phyloP scores from a whole-genome alignment of 2,797 vertebrate species.

The Coranthus polyacanthus region DNA sequence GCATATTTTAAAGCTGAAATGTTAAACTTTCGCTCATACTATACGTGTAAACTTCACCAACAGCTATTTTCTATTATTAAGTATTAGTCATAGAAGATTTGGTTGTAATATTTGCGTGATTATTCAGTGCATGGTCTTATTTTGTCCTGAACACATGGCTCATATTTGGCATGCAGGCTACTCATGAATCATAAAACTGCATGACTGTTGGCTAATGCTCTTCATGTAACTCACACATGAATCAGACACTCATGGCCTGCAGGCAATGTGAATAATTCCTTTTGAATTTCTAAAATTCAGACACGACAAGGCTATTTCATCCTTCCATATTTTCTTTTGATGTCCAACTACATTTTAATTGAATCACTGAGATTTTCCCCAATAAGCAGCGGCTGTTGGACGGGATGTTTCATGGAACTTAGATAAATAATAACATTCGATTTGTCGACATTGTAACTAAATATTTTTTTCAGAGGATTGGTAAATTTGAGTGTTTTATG shows the following conservation, averaged over 20 bases:
- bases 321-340: slow-evolving; percentile 51
- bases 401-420: neutral
- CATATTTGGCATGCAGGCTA: slow-evolving; percentile 15
- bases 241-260: slow-evolving; percentile 46
- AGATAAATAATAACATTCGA: slow-evolving; percentile 7
- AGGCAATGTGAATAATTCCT: slow-evolving; percentile 71
- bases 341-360: slow-evolving; percentile 29
- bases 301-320: slow-evolving; percentile 53
- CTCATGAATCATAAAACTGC: slow-evolving; percentile 43
- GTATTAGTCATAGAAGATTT: neutral
- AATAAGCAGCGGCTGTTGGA: slow-evolving; percentile 24
- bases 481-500: neutral
- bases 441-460: neutral
- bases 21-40: neutral
- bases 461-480: neutral
- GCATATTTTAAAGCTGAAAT: neutral
- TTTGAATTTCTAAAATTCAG: slow-evolving; percentile 60
- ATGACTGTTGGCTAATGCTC: slow-evolving; percentile 48
- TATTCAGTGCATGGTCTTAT: slow-evolving; percentile 1
- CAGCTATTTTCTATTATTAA: neutral
- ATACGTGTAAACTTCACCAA: neutral
- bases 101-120: neutral
- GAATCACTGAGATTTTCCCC: neutral
- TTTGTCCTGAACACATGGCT: slow-evolving; percentile 17
- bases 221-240: slow-evolving; percentile 50